Base-by-base conservation (phyloP, 2,797 vertebrate genomes). In the Natrix natrix region DNA sequence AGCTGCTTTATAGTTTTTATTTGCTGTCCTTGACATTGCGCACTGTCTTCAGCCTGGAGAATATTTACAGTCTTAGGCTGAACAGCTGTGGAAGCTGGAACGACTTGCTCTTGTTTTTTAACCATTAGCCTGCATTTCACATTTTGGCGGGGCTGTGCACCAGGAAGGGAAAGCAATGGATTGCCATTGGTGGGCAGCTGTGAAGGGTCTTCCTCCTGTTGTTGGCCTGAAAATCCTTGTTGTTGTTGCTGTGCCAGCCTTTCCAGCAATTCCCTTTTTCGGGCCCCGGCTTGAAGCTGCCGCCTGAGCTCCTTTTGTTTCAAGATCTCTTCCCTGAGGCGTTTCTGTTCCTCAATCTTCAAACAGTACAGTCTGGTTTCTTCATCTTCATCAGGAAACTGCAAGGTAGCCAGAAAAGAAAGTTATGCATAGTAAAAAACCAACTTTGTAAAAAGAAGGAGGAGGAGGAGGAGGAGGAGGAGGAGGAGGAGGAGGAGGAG, bases 311-410 rank as follows among this genome's bases (percentile, higher is more conserved):
- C 99, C 97, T 99, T 99, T 91, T 97, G 98, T 94, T 97, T 99
- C 93, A 99, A 97, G 92, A 99, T 99, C 97, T 99, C 99, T 95
- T 99, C 99, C 69, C 99, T 97, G 10, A 99, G 97, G n/a, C 99
- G 98, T 95, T 99, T 99, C 97, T 99, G 99, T 94, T 99, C 99
- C 94, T 99, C 99, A 1, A 99, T 99, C 97, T 99, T 99, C 94
- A 99, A 94, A 86, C 99, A 98, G 94, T 99, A 99, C 93, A 99
- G 97, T 86, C 99, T 97, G 0, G 99, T 99, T 96, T 99, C 99
- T 93, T 99, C 99, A 2, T 99, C 99, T 95, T 99, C 99, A 0
- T 99, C 97, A 0, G 98, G 98, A 55, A 99, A 98, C 99, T 99
- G 90, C 52, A 96, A 90, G 93, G 2, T 55, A 90, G 94, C 92